Evolutionary conservation across 2,888 invertebrate species (phyloP), one percentile per base, ranked within the genome.

Genomic region (Sarcophaga caerulescens): DNA sequence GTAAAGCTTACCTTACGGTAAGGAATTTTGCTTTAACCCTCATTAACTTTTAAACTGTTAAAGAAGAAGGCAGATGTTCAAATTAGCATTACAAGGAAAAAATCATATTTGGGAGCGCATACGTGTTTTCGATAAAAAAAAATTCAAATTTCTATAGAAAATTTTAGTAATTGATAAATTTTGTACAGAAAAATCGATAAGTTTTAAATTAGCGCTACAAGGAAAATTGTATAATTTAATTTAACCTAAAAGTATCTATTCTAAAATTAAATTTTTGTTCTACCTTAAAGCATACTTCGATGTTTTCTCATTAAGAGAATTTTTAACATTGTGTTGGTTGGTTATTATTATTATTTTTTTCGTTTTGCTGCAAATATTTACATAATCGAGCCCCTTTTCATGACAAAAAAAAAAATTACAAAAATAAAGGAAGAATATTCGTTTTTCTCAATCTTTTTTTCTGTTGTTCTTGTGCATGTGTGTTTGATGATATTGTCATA

Each of bases 401-500:
- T 12, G 47, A 62, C 44, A 23, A 60, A 25, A 25, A 35, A 52
- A 47, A n/a, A 52, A 47, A 47, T 25, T 10, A 76, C 17, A 14
- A 44, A 76, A 44, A 6, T 52, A 70, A 57, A 12, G 57, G 5
- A 69, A 63, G 69, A 59, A 73, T 66, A 73, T 60, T 11, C 65
- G 57, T 45, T 59, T 12, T 44, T n/a, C 2, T 69, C 14, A 23
- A 23, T 23, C 21, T 65, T 65, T 57, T 57, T 25, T 65, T 65
- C 17, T n/a, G 19, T 21, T 68, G 19, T 59, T n/a, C 52, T 12
- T 65, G 23, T 23, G n/a, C 60, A 21, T 17, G 5, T 60, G 60
- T 73, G 2, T n/a, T 81, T 4, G 45, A 52, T 71, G 59, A 76
- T 74, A 19, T 65, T 76, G 60, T 68, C 65, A 76, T 81, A 60